Percentiles rank a stretch among this genome's conserved stretches.
These are phyloP conservation scores for Uria aalge DNA, from an alignment of 2,113 vertebrate genomes.

Conservation along the genomic window DNA sequence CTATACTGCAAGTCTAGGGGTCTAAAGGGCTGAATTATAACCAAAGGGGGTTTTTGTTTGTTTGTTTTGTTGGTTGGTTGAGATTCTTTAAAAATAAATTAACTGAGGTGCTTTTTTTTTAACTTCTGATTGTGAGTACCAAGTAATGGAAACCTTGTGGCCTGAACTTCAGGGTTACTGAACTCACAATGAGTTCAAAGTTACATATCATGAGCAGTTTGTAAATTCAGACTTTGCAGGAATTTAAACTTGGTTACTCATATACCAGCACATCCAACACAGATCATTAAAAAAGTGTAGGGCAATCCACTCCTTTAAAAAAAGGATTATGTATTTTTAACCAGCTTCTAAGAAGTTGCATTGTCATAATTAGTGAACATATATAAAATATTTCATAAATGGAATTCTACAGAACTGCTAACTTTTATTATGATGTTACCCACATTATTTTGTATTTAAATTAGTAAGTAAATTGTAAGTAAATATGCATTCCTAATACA, in stretches of 20 bases:
- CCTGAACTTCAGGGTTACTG: not conserved
- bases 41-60: not conserved
- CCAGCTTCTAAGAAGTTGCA: not conserved
- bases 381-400: not conserved
- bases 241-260: not conserved
- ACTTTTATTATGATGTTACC: not conserved
- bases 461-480: not conserved
- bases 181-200: not conserved
- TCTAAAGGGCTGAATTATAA: not conserved
- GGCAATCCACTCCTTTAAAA: not conserved
- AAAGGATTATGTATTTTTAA: not conserved
- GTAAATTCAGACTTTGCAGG: not conserved
- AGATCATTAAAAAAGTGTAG: not conserved
- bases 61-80: not conserved
- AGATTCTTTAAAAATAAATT: not conserved
- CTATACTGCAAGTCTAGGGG: not conserved
- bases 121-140: not conserved
- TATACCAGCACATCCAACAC: not conserved
- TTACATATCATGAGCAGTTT: not conserved
- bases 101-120: not conserved
- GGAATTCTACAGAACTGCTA: not conserved
- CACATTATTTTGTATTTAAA: not conserved
- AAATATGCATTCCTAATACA: not conserved
- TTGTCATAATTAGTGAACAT: not conserved
- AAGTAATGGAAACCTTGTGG: accelerated